A percentile compares a stretch with the other conserved stretches of the same genome.
Conservation (phyloP, 2,797 vertebrate species). For the Cossypha dichroa region DNA sequence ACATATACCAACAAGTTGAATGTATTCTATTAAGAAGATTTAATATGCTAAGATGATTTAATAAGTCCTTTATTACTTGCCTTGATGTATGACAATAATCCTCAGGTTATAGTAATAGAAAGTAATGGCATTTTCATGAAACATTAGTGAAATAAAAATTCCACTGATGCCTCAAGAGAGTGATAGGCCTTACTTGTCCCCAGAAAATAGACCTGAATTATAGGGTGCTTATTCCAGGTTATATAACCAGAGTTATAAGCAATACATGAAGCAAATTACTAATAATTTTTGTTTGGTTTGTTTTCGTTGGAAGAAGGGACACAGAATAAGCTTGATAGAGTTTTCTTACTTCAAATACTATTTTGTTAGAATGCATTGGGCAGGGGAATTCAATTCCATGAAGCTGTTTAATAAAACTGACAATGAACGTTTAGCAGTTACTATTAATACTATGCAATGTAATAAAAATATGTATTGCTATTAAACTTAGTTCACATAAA, state of each 20-base stretch:
- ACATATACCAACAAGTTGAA: not conserved
- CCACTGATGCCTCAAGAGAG: not conserved
- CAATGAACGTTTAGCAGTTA: not conserved
- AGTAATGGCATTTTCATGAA: not conserved
- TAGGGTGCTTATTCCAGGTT: not conserved
- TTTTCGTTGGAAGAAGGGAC: not conserved
- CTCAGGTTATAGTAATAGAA: not conserved
- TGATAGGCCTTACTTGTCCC: not conserved
- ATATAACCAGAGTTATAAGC: not conserved
- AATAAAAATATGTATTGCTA: not conserved
- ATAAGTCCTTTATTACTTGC: not conserved
- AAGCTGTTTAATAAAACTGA: not conserved
- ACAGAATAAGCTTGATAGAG: not conserved
- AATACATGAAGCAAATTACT: not conserved
- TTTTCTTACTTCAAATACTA: not conserved
- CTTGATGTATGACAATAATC: not conserved
- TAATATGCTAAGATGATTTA: not conserved
- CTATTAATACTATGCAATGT: not conserved
- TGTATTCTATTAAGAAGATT: not conserved
- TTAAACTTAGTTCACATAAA: not conserved
- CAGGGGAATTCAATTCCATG: not conserved
- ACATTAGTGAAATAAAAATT: not conserved
- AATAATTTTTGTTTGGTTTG: not conserved
- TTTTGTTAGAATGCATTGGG: not conserved
- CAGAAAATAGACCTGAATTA: not conserved